Percentiles rank a stretch among this genome's conserved stretches.
phyloP scores from a whole-genome alignment of 35 echinoderm and acorn worm species.

The Ophioderma brevispina region DNA sequence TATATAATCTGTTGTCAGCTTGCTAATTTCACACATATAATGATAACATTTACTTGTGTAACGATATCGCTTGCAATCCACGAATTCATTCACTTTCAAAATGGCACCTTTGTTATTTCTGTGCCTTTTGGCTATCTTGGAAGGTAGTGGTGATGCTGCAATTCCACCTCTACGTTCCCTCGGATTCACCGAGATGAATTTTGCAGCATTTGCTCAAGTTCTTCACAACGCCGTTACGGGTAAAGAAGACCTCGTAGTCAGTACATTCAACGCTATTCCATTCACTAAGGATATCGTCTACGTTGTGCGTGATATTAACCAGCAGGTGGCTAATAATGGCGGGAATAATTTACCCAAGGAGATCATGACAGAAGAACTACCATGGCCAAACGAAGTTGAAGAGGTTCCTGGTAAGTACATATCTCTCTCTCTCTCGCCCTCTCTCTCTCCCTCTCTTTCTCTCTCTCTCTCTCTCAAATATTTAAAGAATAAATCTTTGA shows the following conservation, averaged over 20 bases:
- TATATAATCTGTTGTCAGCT: no score
- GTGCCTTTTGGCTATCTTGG: no score
- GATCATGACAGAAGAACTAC: constrained; percentile 24
- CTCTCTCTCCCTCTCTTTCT: no score
- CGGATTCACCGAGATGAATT: constrained; percentile 31
- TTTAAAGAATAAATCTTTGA: no score
- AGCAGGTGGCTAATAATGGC: background rate
- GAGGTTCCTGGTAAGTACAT: constrained; percentile 77
- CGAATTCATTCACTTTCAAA: no score
- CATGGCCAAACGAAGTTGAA: constrained; percentile 84
- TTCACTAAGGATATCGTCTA: constrained; percentile 39
- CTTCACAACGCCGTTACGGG: constrained; percentile 28
- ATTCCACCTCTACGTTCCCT: constrained; percentile 18
- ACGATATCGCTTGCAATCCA: no score
- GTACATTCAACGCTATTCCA: constrained; percentile 65
- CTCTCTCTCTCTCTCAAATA: no score
- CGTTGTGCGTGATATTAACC: constrained; percentile 70
- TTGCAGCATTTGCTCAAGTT: constrained; percentile 57
- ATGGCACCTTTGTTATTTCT: no score
- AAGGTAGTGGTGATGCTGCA: background rate
- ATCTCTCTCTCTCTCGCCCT: no score
- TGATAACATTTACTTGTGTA: no score
- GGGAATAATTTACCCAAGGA: constrained; percentile 29
- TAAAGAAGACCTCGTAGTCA: constrained; percentile 54
- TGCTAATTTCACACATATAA: no score